Evolutionary conservation across 2,113 vertebrate genomes (phyloP).

Genomic region (Xyliphius kryptos): DNA sequence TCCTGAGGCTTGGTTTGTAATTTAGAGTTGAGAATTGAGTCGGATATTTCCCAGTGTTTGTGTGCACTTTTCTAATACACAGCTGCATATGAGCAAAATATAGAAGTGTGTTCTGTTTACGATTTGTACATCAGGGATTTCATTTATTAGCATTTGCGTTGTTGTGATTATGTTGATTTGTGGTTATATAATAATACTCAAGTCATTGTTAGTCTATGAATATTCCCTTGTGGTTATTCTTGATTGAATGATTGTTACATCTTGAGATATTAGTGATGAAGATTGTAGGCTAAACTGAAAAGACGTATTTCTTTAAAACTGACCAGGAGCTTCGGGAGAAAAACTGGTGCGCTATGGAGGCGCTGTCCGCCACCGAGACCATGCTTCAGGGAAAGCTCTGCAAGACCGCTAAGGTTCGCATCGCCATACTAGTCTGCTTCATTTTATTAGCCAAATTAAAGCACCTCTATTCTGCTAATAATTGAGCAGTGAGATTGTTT

Average conservation of each 20-base stretch:
- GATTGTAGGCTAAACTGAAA: constrained; percentile 81
- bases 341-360: constrained; percentile 99
- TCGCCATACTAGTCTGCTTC: constrained; percentile 69
- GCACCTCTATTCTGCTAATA: too few species aligned
- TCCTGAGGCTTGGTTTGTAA: neutral
- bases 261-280: neutral
- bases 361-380: constrained; percentile 99
- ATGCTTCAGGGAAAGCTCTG: constrained; percentile 97
- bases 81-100: too few species aligned
- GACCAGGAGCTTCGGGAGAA: constrained; percentile 99
- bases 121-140: too few species aligned
- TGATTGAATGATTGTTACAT: constrained; percentile 1
- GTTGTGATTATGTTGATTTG: too few species aligned
- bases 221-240: too few species aligned
- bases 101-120: too few species aligned
- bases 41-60: neutral
- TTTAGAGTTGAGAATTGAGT: neutral
- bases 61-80: neutral
- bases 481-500: too few species aligned
- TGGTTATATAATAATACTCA: too few species aligned
- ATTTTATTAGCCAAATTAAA: too few species aligned
- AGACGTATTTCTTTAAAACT: constrained; percentile 95
- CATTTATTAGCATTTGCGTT: too few species aligned
- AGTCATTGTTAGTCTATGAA: too few species aligned
- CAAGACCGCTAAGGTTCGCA: constrained; percentile 98